These are phyloP conservation scores for Platygyra sinensis DNA, from an alignment of 64 coral and sea anemone genomes.

Conservation along the genomic window DNA sequence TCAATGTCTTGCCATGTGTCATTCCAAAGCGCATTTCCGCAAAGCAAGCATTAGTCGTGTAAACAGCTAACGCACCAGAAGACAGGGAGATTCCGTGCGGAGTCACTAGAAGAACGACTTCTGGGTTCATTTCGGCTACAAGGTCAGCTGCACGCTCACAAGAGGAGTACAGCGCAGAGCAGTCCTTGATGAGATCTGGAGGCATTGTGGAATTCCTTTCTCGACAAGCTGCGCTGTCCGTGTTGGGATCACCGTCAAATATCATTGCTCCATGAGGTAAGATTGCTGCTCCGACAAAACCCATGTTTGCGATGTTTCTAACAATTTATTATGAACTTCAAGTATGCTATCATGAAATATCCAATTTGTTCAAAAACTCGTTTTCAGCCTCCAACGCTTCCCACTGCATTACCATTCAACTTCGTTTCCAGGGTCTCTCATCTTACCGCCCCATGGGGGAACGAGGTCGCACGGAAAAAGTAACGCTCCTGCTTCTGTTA, in stretches of 20 bases:
- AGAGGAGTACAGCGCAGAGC: conserved; percentile 33
- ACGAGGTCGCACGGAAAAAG: too few species aligned
- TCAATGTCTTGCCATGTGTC: conserved; percentile 68
- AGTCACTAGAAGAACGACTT: conserved; percentile 68
- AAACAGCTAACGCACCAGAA: conserved; percentile 55
- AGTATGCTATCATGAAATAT: too few species aligned
- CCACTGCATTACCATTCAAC: too few species aligned
- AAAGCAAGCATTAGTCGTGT: conserved; percentile 47
- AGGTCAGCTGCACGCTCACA: conserved; percentile 39
- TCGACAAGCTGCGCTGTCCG: conserved; percentile 43
- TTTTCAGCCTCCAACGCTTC: too few species aligned
- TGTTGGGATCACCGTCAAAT: conserved; percentile 65
- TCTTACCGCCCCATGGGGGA: too few species aligned
- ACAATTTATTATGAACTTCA: background rate
- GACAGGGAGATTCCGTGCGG: conserved; percentile 67
- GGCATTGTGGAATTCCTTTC: conserved; percentile 52
- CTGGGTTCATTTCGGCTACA: conserved; percentile 51
- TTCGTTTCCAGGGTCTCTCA: too few species aligned
- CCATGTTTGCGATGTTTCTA: background rate
- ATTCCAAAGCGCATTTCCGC: conserved; percentile 86
- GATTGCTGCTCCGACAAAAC: conserved; percentile 64
- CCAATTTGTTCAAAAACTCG: too few species aligned
- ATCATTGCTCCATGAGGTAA: conserved; percentile 72
- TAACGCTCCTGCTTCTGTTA: too few species aligned
- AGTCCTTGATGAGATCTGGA: conserved; percentile 16